Evolutionary conservation across 2,888 invertebrate genomes (phyloP), one percentile per base, ranked within the genome.

Genomic region (Drosophila paracracens): DNA sequence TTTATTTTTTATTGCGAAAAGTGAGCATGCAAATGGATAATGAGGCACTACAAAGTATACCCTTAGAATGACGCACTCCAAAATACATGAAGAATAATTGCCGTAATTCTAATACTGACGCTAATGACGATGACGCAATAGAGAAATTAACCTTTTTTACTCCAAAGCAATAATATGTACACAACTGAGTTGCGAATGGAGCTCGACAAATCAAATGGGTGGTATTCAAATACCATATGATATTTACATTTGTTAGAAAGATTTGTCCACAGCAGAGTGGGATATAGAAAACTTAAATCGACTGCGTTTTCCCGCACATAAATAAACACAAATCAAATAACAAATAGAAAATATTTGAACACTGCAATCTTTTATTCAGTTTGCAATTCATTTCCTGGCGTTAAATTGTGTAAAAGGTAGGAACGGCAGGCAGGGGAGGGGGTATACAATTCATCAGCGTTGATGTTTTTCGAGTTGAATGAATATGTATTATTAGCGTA

Each of bases 1-100:
- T 18, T 25, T 25, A 29, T 63, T 35, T 51, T 66, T 58, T 48
- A 66, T 61, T 83, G 67, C 79, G 81, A 69, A 79, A 82, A 82
- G 31, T 27, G 43, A 43, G 61, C n/a, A 53, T 35, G 65, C 21
- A 67, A 40, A 65, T 66, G 51, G 25, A 36, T n/a, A 29, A 43
- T 21, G 5, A 31, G 66, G 8, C 43, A 50, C 25, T 53, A 33
- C 21, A 54, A 65, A 4, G 18, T 33, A 43, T 60, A 36, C 58
- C 59, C 52, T 63, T 57, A 27, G 4, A 60, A 70, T 77, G 77
- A 78, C 74, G 77, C 79, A 77, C 70, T 65, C 8, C 11, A 33
- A 59, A 63, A 8, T 63, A 72, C 52, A 65, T 62, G 61, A 40
- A 33, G 48, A 59, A 51, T 61, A 76, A 68, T 57, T 57, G 4